Evolutionary conservation across 2,113 vertebrate species (phyloP).

Genomic region (Rhea pennata): DNA sequence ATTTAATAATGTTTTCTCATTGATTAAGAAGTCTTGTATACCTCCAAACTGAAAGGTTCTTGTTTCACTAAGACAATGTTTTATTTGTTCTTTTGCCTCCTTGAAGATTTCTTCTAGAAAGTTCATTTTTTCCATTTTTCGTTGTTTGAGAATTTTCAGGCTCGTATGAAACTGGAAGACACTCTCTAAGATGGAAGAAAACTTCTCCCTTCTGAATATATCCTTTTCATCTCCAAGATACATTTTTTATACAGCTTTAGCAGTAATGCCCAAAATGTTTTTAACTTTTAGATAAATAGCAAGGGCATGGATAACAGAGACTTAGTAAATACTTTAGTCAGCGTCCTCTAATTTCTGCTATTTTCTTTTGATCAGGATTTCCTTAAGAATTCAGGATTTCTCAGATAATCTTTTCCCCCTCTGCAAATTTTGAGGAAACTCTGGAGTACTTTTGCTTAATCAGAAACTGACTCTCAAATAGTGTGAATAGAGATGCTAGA

Average conservation of each 20-base stretch:
- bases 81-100: background rate
- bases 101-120: background rate
- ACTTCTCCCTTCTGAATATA: background rate
- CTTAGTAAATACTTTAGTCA: background rate
- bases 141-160: background rate
- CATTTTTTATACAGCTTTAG: background rate
- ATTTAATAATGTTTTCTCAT: background rate
- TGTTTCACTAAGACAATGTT: background rate
- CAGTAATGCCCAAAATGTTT: background rate
- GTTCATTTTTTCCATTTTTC: background rate
- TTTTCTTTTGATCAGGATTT: background rate
- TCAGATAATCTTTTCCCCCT: background rate
- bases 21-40: background rate
- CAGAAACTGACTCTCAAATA: background rate
- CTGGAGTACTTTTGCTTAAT: background rate
- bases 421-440: background rate
- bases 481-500: background rate
- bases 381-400: background rate
- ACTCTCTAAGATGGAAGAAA: background rate
- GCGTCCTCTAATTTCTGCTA: background rate
- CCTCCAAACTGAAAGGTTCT: background rate
- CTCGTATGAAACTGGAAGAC: background rate
- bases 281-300: background rate
- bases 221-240: background rate
- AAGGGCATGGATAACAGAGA: background rate